Percentiles rank a stretch among this genome's conserved stretches.
Evolutionary conservation across 92 coral and sea anemone species (phyloP).

Genomic region (Pocillopora meandrina): DNA sequence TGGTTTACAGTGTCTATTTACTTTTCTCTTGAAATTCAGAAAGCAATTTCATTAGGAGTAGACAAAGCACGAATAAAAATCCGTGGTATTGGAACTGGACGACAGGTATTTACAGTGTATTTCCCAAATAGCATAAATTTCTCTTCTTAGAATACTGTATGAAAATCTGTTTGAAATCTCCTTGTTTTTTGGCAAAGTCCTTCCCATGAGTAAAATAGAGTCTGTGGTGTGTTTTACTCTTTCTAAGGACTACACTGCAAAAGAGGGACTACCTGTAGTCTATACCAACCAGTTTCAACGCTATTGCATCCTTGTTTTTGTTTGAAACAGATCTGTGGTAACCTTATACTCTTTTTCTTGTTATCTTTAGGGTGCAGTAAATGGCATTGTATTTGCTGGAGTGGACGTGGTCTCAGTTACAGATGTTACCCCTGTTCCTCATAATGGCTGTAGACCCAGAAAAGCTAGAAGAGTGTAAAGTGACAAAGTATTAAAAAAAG

Average conservation of each 20-base stretch:
- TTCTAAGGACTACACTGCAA: no score
- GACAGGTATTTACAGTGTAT: constrained; percentile 63
- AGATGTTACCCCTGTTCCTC: constrained; percentile 97
- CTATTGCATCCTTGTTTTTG: no score
- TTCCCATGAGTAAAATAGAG: no score
- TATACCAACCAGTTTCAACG: no score
- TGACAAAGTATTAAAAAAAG: background rate
- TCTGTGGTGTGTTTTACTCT: no score
- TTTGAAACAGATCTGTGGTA: background rate
- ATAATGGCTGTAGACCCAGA: constrained; percentile 95
- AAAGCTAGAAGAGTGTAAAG: constrained; percentile 80
- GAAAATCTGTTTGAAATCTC: no score
- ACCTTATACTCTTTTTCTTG: background rate
- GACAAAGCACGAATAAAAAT: constrained; percentile 84
- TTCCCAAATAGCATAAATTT: background rate
- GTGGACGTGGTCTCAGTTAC: constrained; percentile 83
- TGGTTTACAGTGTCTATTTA: background rate
- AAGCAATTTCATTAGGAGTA: constrained; percentile 88
- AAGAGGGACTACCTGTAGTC: no score
- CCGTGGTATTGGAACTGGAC: constrained; percentile 92
- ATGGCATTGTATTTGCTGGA: constrained; percentile 83
- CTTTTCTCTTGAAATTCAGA: constrained; percentile 54
- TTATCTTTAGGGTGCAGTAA: constrained; percentile 76
- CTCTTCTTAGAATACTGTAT: no score
- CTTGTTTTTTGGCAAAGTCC: no score